These are phyloP conservation scores for Anarsia innoxiella DNA, from an alignment of 2,888 invertebrate species.

Conservation along the genomic window DNA sequence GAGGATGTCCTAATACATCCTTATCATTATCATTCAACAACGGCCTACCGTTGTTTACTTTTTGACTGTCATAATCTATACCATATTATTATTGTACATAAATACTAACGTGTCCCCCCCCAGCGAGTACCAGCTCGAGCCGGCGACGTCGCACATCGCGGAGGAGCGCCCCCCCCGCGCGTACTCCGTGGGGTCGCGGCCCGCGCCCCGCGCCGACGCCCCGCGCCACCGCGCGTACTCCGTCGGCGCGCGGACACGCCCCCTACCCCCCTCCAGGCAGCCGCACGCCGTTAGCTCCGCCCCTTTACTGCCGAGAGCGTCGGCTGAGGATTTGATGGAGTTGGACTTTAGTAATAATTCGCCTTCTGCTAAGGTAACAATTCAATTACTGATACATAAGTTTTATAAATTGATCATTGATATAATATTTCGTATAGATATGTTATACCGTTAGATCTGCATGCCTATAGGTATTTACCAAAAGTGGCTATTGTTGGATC, in stretches of 20 bases:
- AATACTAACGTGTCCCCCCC: too few species aligned
- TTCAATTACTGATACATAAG: too few species aligned
- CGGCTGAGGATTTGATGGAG: constrained; percentile 87
- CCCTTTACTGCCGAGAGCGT: constrained; percentile 63
- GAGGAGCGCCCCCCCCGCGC: constrained; percentile 81
- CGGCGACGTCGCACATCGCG: constrained; percentile 83
- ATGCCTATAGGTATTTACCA: too few species aligned
- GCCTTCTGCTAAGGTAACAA: constrained; percentile 32
- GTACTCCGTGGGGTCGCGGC: constrained; percentile 90
- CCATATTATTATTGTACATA: too few species aligned
- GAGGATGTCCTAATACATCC: too few species aligned
- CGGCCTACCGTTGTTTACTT: too few species aligned
- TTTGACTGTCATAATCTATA: too few species aligned
- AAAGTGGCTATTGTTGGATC: too few species aligned
- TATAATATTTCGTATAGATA: too few species aligned
- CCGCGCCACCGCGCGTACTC: constrained; percentile 84
- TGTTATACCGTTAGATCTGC: too few species aligned
- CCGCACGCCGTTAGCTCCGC: constrained; percentile 43
- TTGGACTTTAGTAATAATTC: constrained; percentile 66
- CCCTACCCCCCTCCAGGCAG: constrained; percentile 21
- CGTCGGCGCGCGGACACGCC: constrained; percentile 71
- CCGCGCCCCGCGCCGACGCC: constrained; percentile 64
- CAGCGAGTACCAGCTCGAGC: constrained; percentile 86
- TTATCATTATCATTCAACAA: too few species aligned
- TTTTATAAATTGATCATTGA: too few species aligned